These are phyloP conservation scores for Lasius platythorax DNA, from an alignment of 2,888 invertebrate species.

Conservation along the genomic window DNA sequence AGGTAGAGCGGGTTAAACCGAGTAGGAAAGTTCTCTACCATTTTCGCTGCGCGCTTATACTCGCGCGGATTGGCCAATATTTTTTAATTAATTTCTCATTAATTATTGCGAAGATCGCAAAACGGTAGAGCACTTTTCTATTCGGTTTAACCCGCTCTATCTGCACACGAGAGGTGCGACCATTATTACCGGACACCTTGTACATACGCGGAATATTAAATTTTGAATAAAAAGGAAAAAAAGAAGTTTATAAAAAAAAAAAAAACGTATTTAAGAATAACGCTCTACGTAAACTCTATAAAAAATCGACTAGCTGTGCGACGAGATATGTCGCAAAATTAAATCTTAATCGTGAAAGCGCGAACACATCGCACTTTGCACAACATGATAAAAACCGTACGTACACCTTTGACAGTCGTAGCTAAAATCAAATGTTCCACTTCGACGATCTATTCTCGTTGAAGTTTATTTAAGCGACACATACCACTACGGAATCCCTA, in stretches of 20 bases:
- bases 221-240: neutral
- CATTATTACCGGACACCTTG: no score
- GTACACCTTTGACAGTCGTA: conserved; percentile 21
- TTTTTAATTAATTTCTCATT: no score
- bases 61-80: no score
- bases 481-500: conserved; percentile 47
- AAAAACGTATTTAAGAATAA: neutral
- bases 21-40: no score
- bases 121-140: no score
- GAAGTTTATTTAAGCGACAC: conserved; percentile 54
- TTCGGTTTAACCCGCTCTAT: no score
- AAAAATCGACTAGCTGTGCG: conserved; percentile 9
- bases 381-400: conserved; percentile 15
- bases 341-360: neutral
- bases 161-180: no score
- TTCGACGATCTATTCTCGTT: conserved; percentile 50
- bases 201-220: no score
- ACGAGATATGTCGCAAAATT: neutral
- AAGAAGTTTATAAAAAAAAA: neutral
- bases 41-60: no score
- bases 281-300: neutral
- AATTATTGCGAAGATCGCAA: no score
- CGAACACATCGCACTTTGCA: neutral
- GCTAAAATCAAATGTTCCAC: conserved; percentile 53
- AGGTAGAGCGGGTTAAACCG: no score